Percentiles rank a stretch among this genome's conserved stretches.
phyloP scores from a whole-genome alignment of 2,888 invertebrate genomes.

The Orchestes rusci region DNA sequence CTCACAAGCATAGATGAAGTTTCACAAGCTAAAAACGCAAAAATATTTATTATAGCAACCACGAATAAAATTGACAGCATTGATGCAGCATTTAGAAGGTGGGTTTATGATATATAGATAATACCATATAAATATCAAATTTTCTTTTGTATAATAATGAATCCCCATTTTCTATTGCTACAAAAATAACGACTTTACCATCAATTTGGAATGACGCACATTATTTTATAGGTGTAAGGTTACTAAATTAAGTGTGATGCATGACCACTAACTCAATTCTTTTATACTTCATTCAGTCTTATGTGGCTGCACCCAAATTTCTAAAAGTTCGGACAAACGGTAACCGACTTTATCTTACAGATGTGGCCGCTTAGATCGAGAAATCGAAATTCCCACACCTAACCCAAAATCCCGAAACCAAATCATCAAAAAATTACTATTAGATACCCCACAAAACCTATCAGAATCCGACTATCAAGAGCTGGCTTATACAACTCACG shows the following conservation, averaged over 20 bases:
- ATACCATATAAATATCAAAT: background rate
- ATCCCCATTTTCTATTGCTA: too few species aligned
- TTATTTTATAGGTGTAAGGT: too few species aligned
- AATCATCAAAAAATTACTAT: constrained; percentile 62
- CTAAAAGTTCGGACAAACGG: too few species aligned
- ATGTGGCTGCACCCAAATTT: too few species aligned
- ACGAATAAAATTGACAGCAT: constrained; percentile 70
- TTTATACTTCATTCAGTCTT: too few species aligned
- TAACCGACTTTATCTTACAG: too few species aligned
- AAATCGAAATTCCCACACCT: constrained; percentile 74
- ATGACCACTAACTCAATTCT: too few species aligned
- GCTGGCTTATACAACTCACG: constrained; percentile 71
- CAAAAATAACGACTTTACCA: too few species aligned
- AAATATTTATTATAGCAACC: constrained; percentile 68
- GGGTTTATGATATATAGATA: background rate
- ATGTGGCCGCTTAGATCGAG: constrained; percentile 73
- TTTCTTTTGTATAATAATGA: too few species aligned
- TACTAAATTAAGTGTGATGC: too few species aligned
- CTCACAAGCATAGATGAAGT: constrained; percentile 52
- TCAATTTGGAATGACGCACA: too few species aligned
- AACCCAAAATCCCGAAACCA: constrained; percentile 51
- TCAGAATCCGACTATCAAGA: constrained; percentile 50
- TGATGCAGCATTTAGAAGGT: constrained; percentile 59
- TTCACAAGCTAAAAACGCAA: constrained; percentile 17
- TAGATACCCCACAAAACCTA: constrained; percentile 51